Evolutionary conservation across 37 sponge, comb jelly and placozoan genomes (phyloP).

Genomic region (Oscarella lobularis): DNA sequence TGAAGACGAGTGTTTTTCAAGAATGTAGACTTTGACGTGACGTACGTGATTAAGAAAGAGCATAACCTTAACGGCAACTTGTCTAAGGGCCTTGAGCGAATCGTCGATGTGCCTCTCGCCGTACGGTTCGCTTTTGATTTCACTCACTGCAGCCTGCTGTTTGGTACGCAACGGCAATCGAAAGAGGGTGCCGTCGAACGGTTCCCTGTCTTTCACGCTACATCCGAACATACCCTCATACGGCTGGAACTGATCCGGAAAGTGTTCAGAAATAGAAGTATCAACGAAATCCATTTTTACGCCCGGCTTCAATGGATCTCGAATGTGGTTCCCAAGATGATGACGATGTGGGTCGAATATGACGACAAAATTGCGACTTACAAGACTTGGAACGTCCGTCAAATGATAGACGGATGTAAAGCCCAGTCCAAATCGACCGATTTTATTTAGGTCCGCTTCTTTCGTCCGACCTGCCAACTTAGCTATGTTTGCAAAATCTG

Average conservation of each 20-base stretch:
- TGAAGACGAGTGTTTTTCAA: neutral
- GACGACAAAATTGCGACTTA: constrained; percentile 29
- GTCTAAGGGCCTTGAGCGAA: constrained; percentile 5
- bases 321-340: constrained; percentile 16
- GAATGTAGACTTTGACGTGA: constrained; percentile 16
- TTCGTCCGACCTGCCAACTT: constrained; percentile 53
- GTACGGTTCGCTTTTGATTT: constrained; percentile 22
- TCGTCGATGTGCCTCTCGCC: constrained; percentile 2
- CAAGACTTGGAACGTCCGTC: constrained; percentile 44
- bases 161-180: constrained; percentile 5
- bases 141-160: constrained; percentile 19
- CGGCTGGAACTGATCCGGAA: constrained; percentile 21
- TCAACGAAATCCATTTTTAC: constrained; percentile 14
- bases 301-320: constrained; percentile 28
- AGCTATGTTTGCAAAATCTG: constrained; percentile 61
- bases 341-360: constrained; percentile 54
- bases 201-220: neutral
- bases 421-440: constrained; percentile 71
- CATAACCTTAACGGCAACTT: constrained; percentile 17
- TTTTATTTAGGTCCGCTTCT: constrained; percentile 45
- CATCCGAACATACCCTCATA: constrained; percentile 31
- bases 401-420: constrained; percentile 55
- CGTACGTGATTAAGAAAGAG: constrained; percentile 40
- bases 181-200: constrained; percentile 14
- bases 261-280: constrained; percentile 9